phyloP scores from a whole-genome alignment of 30 jellyfish, hydroid and myxozoan genomes.

The Pseudorhiza aurosa region DNA sequence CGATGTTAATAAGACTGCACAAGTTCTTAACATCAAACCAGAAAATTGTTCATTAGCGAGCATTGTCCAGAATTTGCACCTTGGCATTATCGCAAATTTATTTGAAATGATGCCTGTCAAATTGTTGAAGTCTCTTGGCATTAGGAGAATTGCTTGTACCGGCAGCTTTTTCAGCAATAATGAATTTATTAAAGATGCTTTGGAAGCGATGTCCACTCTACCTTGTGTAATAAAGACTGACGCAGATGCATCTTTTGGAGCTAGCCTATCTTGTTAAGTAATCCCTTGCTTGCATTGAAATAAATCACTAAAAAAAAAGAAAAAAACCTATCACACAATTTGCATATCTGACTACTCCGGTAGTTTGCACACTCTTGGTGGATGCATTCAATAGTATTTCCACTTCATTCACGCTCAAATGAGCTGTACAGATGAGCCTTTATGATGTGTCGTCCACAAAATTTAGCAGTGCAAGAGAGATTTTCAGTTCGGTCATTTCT shows the following conservation, averaged over 20 bases:
- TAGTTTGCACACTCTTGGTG: no score
- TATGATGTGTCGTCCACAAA: no score
- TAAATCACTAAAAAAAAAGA: no score
- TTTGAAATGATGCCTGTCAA: conserved; percentile 71
- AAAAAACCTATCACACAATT: no score
- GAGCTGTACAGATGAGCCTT: no score
- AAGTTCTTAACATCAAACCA: conserved; percentile 33
- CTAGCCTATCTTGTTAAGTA: no score
- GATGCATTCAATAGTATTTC: no score
- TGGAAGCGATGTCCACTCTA: conserved; percentile 3
- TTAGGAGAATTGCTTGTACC: conserved; percentile 53
- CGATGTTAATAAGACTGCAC: conserved; percentile 43
- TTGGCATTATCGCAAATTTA: conserved; percentile 62
- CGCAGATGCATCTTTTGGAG: conserved; percentile 80
- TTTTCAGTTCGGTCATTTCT: no score
- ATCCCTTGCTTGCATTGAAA: no score
- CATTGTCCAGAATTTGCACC: conserved; percentile 31
- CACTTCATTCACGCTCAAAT: no score
- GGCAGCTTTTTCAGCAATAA: conserved; percentile 44
- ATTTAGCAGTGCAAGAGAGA: no score
- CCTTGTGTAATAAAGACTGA: conserved; percentile 29
- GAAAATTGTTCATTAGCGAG: conserved; percentile 25
- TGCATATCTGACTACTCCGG: no score
- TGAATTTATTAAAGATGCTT: conserved; percentile 3
- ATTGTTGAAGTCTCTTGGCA: conserved; percentile 9